Conservation (phyloP, 2,113 vertebrate genomes). For the Talpa occidentalis region DNA sequence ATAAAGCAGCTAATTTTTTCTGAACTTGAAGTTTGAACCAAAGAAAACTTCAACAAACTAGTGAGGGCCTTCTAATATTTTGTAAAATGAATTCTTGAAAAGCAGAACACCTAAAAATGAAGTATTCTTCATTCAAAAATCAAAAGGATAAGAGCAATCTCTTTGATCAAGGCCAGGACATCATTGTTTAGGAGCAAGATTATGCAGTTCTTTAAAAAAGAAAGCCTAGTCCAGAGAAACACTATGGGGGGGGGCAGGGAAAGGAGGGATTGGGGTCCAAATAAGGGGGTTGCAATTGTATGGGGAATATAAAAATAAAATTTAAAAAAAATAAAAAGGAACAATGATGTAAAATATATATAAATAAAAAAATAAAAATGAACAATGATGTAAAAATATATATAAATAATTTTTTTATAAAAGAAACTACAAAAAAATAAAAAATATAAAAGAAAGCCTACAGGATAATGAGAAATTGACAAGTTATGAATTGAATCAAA, state of each 20-base stretch:
- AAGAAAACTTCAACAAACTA: not conserved
- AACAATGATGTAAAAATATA: too few species aligned
- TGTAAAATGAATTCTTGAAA: conserved; percentile 20
- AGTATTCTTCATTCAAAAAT: too few species aligned
- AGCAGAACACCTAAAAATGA: not conserved
- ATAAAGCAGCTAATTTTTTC: conserved; percentile 33
- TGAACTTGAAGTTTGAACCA: not conserved
- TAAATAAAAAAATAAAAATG: too few species aligned
- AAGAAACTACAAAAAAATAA: too few species aligned
- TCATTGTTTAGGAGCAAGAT: not conserved
- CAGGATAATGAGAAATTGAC: not conserved
- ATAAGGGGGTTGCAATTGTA: too few species aligned
- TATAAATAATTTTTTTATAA: too few species aligned
- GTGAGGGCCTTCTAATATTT: not conserved
- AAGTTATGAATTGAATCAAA: not conserved
- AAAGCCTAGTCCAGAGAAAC: too few species aligned
- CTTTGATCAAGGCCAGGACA: not conserved
- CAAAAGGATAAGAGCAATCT: not conserved
- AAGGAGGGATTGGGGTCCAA: too few species aligned
- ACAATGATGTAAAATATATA: too few species aligned
- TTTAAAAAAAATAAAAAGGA: too few species aligned
- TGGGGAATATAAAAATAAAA: too few species aligned
- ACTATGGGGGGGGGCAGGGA: too few species aligned
- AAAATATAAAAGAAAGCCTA: not conserved
- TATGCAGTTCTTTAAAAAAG: not conserved